These are phyloP conservation scores for Ephialtes manifestator DNA, from an alignment of 2,888 invertebrate genomes.

Conservation along the genomic window DNA sequence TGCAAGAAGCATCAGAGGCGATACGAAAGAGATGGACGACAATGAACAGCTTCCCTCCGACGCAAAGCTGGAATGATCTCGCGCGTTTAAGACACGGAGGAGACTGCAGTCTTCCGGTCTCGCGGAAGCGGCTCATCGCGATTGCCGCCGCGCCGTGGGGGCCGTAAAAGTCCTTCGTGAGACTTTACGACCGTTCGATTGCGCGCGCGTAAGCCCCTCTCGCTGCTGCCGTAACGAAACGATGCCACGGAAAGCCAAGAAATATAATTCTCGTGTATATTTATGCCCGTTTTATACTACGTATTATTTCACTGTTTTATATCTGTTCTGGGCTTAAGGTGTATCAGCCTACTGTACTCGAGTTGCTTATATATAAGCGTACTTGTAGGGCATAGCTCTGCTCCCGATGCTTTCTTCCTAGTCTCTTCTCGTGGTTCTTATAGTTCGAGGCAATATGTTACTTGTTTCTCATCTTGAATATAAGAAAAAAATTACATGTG, in stretches of 20 bases:
- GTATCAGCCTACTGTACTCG: slow-evolving; percentile 40
- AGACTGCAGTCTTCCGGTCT: slow-evolving; percentile 59
- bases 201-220: slow-evolving; percentile 28
- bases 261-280: slow-evolving; percentile 69
- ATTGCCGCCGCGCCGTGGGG: slow-evolving; percentile 48
- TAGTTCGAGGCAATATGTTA: slow-evolving; percentile 26
- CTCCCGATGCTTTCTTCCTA: slow-evolving; percentile 41
- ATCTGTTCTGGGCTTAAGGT: slow-evolving; percentile 44
- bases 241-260: slow-evolving; percentile 53
- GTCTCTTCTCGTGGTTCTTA: slow-evolving; percentile 39
- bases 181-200: slow-evolving; percentile 70
- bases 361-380: slow-evolving; percentile 22
- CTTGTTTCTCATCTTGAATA: slow-evolving; percentile 44
- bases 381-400: slow-evolving; percentile 12
- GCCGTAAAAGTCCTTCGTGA: slow-evolving; percentile 68
- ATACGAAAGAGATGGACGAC: slow-evolving; percentile 17
- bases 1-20: background rate
- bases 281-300: slow-evolving; percentile 67
- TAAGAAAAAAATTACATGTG: slow-evolving; percentile 21
- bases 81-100: slow-evolving; percentile 20
- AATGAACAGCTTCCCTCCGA: slow-evolving; percentile 11
- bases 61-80: slow-evolving; percentile 21
- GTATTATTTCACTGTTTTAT: slow-evolving; percentile 67
- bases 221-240: slow-evolving; percentile 51
- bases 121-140: slow-evolving; percentile 61